These are phyloP conservation scores for Rhagoletis pomonella DNA, from an alignment of 1,140 invertebrate species.

Conservation along the genomic window DNA sequence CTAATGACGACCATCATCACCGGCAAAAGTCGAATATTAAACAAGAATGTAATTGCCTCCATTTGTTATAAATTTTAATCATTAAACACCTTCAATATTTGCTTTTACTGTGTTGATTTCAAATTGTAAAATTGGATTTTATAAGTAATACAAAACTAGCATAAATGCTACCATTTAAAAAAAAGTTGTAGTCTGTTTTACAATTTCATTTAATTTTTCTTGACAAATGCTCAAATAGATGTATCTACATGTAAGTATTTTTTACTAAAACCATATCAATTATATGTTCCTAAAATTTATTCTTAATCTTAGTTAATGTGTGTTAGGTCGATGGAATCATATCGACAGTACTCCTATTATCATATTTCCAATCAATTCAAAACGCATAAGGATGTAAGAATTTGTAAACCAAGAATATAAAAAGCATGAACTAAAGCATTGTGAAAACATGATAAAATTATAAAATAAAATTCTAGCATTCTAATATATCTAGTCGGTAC, in stretches of 20 bases:
- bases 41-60: not conserved
- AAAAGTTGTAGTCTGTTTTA: not conserved
- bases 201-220: not conserved
- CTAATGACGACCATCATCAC: conserved; percentile 7
- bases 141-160: conserved; percentile 28
- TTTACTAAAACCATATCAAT: conserved; percentile 32
- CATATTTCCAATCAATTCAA: too few species aligned
- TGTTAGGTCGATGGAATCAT: not conserved
- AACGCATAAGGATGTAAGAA: too few species aligned
- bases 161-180: not conserved
- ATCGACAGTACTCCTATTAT: conserved; percentile 56
- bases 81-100: conserved; percentile 17
- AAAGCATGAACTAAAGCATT: too few species aligned
- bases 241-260: conserved; percentile 10
- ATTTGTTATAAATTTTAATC: conserved; percentile 28
- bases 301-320: conserved; percentile 7
- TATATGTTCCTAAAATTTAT: conserved; percentile 17
- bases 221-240: not conserved
- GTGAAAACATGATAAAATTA: too few species aligned
- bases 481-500: too few species aligned
- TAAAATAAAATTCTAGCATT: too few species aligned
- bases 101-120: not conserved
- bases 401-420: too few species aligned
- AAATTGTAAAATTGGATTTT: conserved; percentile 6
- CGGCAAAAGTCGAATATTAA: conserved; percentile 42